Evolutionary conservation across 2,113 vertebrate genomes (phyloP).

Genomic region (Ammospiza caudacuta): DNA sequence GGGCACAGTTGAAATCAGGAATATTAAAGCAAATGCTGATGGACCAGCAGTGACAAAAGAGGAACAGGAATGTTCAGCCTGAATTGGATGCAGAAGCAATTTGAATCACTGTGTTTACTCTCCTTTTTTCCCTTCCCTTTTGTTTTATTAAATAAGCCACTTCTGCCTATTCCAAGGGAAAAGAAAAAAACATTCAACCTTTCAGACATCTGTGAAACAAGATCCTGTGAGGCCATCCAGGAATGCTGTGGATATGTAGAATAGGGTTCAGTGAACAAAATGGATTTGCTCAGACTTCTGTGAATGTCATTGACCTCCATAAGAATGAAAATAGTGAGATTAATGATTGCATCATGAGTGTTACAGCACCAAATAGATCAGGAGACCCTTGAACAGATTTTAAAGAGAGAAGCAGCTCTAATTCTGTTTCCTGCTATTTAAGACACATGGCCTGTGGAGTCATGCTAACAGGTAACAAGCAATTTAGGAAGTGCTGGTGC

Average conservation of each 20-base stretch:
- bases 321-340: neutral
- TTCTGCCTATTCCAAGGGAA: neutral
- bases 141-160: neutral
- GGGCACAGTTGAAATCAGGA: neutral
- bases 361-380: neutral
- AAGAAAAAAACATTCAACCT: neutral
- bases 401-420: neutral
- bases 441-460: neutral
- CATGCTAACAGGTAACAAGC: neutral
- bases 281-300: neutral
- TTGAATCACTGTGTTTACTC: neutral
- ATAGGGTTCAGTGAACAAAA: neutral
- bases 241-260: neutral
- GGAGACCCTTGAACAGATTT: neutral
- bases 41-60: neutral
- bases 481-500: neutral
- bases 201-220: neutral
- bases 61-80: neutral
- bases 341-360: neutral
- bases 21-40: neutral
- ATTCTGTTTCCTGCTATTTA: neutral
- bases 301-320: neutral
- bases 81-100: neutral
- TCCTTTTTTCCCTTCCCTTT: no score
- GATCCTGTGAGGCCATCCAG: neutral